Base-by-base conservation (phyloP, 2,113 vertebrate genomes). In the Euleptes europaea region DNA sequence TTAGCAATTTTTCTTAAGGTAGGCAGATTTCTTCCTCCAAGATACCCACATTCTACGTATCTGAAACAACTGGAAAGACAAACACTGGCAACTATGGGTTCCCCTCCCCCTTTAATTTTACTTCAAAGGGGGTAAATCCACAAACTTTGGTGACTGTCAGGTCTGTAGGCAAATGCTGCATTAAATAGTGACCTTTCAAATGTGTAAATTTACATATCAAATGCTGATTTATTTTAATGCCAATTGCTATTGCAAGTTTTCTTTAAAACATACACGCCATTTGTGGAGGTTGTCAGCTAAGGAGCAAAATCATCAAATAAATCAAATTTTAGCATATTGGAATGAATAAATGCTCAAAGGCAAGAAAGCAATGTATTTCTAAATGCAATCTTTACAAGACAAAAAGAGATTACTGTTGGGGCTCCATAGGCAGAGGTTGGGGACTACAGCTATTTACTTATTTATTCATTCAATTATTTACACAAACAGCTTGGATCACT, bases 391-490 rank as follows among this genome's bases (percentile, higher is more conserved):
- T 86, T 95, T 91, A 73, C 23, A 66, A 92, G 79, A 89, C 66
- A 87, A 78, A 94, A 78, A 81, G 71, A 69, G 49, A 83, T 84
- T 92, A 78, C 12, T 70, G 77, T 13, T 86, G 75, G 80, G 63
- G 83, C 47, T 88, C n/a, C 26, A 82, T 3, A 82, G 76, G 57
- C 33, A 79, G 82, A 76, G 65, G 51, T 49, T 49, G 35, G 63
- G 86, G 31, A 80, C 82, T 60, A 77, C 51, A 0, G 3, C 42
- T 80, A 23, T 72, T 89, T 87, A 82, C 23, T 84, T 91, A 86
- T 66, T 91, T 91, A 80, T 90, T 92, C 71, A 84, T 73, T 93
- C 86, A 89, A 71, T 88, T 88, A 91, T 91, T 93, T 92, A 78
- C 86, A 88, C 3, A 88, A 87, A 85, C 40, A 83, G 40, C 67